Base-by-base conservation (phyloP, 2,888 invertebrate genomes). In the Cecidostiba fungosa region DNA sequence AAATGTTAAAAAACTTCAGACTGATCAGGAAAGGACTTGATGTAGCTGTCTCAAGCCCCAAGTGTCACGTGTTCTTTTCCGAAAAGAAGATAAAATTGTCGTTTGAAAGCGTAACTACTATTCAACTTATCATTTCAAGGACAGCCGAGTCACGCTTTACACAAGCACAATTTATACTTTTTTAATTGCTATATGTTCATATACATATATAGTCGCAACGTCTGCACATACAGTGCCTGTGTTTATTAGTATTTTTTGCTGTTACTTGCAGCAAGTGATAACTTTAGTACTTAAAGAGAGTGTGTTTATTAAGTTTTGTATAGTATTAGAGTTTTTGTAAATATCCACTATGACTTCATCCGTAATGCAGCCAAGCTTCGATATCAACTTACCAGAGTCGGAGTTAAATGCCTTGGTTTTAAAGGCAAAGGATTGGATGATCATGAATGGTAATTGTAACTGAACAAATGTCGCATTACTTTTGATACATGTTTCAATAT, bases 331-430 rank as follows among this genome's bases (percentile, higher is more conserved):
- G 54, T 32, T 78, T 4, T 54, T 47, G 2, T 32, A 23, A 77
- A 66, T 26, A 82, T 80, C 77, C 77, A 73, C 16, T 23, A 91
- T 91, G 90, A 87, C 87, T 69, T 54, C 83, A 6, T 76, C 87
- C 36, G 93, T 94, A 16, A 92, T 96, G 84, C 93, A 95, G 29
- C 94, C 95, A n/a, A 95, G 96, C 91, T 91, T 97, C 85, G 94
- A 95, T 5, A 89, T 97, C 87, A 97, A 97, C 1, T 91, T 98
- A 84, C 94, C 95, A 0, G 94, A 95, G 26, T 94, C 95, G 84
- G 93, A 94, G n/a, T 90, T 95, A 19, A 89, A 92, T 43, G 93
- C 94, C 80, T 87, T 94, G 74, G 89, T 94, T 14, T 92, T 94
- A 29, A 94, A 94, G 87, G 94, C 94, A 14, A 94, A 94, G 88